Conservation (phyloP, 2,888 invertebrate species). For the Drosophila anceps region DNA sequence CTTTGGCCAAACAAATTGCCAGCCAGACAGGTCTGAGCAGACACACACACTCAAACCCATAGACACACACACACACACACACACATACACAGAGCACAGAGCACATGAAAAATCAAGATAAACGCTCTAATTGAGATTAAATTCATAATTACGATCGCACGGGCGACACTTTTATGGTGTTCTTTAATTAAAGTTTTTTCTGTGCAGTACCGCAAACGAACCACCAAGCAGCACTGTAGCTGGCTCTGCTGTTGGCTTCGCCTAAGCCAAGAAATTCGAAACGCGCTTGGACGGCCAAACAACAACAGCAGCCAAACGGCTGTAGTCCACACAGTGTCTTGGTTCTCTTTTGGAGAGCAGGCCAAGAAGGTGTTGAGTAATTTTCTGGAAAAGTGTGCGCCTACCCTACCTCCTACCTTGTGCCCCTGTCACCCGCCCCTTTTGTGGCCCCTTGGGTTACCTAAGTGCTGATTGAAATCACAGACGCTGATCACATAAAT, state of each 20-base stretch:
- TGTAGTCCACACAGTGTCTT: conserved; percentile 11
- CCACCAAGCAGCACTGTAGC: neutral
- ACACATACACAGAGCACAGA: neutral
- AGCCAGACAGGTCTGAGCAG: conserved; percentile 42
- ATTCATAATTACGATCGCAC: conserved; percentile 85
- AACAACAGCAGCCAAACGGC: conserved; percentile 37
- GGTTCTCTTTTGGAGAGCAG: conserved; percentile 24
- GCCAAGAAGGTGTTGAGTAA: conserved; percentile 79
- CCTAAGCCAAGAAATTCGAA: conserved; percentile 68
- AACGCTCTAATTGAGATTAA: conserved; percentile 84
- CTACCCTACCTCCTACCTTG: conserved; percentile 13
- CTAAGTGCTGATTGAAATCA: conserved; percentile 80
- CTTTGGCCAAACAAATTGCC: conserved; percentile 69
- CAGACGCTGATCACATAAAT: conserved; percentile 83
- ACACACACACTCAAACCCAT: too few relatives aligned
- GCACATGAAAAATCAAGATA: conserved; percentile 76
- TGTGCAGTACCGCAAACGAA: conserved; percentile 39
- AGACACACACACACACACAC: conserved; percentile 11
- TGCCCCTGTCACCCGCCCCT: conserved; percentile 11
- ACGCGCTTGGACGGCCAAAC: conserved; percentile 42
- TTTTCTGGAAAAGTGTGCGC: conserved; percentile 58
- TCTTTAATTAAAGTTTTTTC: conserved; percentile 83
- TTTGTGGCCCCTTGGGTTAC: conserved; percentile 11
- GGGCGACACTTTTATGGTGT: conserved; percentile 85
- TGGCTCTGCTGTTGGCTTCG: conserved; percentile 10